Percentiles rank a stretch among this genome's conserved stretches.
These are phyloP conservation scores for Piprites chloris DNA, from an alignment of 2,113 vertebrate genomes.

Conservation along the genomic window DNA sequence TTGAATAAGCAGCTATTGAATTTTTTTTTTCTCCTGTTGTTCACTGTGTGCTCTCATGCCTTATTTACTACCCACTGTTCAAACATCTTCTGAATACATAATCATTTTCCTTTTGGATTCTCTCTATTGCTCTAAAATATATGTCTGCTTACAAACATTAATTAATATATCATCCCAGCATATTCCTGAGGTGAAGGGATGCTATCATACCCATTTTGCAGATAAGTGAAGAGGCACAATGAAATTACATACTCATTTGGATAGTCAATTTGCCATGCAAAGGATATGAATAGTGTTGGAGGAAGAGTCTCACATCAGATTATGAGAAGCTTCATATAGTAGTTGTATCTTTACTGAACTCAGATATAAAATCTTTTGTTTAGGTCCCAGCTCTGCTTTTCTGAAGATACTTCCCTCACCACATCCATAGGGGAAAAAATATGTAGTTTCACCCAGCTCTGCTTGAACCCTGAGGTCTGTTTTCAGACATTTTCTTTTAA, in stretches of 20 bases:
- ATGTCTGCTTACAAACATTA: background rate
- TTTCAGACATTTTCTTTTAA: background rate
- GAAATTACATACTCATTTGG: background rate
- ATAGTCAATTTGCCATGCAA: background rate
- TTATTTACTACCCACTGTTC: background rate
- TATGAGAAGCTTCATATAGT: background rate
- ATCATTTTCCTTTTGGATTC: background rate
- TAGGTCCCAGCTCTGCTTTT: background rate
- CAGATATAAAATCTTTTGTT: background rate
- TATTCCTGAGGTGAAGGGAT: background rate
- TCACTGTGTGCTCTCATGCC: background rate
- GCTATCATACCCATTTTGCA: background rate
- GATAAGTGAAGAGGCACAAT: background rate
- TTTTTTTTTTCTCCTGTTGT: background rate
- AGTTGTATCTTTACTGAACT: background rate
- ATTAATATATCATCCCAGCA: background rate
- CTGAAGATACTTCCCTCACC: background rate
- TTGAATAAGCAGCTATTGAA: background rate
- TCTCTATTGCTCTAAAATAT: background rate
- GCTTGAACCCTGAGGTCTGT: background rate
- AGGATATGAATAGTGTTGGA: background rate
- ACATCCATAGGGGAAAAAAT: background rate
- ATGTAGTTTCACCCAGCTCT: background rate
- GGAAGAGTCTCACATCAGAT: background rate
- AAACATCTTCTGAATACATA: background rate